A percentile compares a stretch with the other conserved stretches of the same genome.
Conservation (phyloP, 2,888 invertebrate genomes). For the Liopterus haemorrhoidalis region DNA sequence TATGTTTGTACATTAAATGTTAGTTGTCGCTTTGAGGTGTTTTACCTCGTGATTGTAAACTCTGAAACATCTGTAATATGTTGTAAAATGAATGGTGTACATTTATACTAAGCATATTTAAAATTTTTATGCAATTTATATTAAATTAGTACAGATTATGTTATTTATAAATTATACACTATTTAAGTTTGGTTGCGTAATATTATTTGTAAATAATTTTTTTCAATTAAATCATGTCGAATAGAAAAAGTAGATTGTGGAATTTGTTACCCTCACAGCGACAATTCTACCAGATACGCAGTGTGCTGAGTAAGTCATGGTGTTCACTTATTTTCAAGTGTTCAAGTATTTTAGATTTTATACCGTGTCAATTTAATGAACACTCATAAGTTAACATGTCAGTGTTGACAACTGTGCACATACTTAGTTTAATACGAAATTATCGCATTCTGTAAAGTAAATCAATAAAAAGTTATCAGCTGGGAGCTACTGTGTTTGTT, state of each 20-base stretch:
- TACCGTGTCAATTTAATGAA: constrained; percentile 21
- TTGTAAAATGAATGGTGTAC: not conserved
- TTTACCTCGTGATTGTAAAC: constrained; percentile 5
- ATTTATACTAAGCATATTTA: constrained; percentile 2
- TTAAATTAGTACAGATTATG: constrained; percentile 8
- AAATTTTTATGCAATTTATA: constrained; percentile 1
- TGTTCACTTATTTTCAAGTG: constrained; percentile 21
- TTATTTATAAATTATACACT: too few relatives aligned
- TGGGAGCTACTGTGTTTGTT: too few relatives aligned
- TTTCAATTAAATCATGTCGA: too few relatives aligned
- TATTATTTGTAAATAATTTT: too few relatives aligned
- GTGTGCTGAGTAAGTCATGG: constrained; percentile 1
- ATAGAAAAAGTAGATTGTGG: too few relatives aligned
- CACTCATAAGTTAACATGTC: constrained; percentile 13
- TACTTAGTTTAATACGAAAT: constrained; percentile 18
- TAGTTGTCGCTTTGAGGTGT: constrained; percentile 22
- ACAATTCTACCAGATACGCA: too few relatives aligned
- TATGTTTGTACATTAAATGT: constrained; percentile 15
- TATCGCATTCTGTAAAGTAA: constrained; percentile 21
- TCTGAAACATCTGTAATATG: not conserved
- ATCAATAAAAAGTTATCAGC: constrained; percentile 21
- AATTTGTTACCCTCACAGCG: too few relatives aligned
- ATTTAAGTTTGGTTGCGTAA: too few relatives aligned
- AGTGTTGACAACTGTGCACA: constrained; percentile 23
- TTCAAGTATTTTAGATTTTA: too few relatives aligned